A percentile compares a stretch with the other conserved stretches of the same genome.
Evolutionary conservation across 2,888 invertebrate species (phyloP).

Genomic region (Abrostola tripartita): DNA sequence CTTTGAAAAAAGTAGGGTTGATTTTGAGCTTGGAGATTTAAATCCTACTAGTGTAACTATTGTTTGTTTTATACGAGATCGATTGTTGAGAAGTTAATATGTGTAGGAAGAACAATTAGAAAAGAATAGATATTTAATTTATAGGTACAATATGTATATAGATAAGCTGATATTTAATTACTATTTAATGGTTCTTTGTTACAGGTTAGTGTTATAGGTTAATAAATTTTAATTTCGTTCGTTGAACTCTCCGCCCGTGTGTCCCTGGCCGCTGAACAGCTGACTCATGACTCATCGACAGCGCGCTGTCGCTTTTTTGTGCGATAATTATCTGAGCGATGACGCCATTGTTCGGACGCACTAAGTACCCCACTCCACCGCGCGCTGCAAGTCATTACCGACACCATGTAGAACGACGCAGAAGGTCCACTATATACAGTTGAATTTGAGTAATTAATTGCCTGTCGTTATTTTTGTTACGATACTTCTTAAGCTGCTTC

Average conservation of each 20-base stretch:
- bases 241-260: not conserved
- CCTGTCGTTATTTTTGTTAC: no score
- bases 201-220: not conserved
- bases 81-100: no score
- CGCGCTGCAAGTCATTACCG: slow-evolving; percentile 44
- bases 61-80: no score
- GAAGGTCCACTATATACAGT: slow-evolving; percentile 16
- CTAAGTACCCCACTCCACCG: slow-evolving; percentile 45
- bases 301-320: slow-evolving; percentile 52
- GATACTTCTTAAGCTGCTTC: no score
- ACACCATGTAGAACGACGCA: not conserved
- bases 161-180: not conserved
- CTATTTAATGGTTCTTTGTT: not conserved
- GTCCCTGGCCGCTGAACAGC: slow-evolving; percentile 38
- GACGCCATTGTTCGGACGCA: slow-evolving; percentile 52
- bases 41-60: no score
- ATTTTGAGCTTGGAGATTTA: no score
- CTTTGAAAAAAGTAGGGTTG: no score
- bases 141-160: not conserved
- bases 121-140: no score
- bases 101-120: no score
- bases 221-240: not conserved
- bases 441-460: no score
- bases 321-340: slow-evolving; percentile 57
- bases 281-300: slow-evolving; percentile 58